Conservation (phyloP, 2,888 invertebrate species). For the Caenorhabditis angaria region DNA sequence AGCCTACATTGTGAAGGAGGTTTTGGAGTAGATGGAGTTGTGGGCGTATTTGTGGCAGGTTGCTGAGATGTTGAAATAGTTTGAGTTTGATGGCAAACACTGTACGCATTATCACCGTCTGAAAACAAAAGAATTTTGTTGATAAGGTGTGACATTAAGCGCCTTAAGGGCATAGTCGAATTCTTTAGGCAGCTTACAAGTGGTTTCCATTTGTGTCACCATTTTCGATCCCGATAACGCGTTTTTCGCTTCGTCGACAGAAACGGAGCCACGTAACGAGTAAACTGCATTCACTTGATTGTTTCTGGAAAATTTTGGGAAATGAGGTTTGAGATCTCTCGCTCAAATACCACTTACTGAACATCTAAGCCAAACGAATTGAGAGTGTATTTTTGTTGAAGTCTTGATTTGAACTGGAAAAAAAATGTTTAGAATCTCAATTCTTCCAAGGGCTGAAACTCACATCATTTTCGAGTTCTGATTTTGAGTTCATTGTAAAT, state of each 20-base stretch:
- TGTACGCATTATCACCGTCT: slow-evolving; percentile 39
- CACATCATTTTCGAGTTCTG: slow-evolving; percentile 6
- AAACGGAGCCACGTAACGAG: slow-evolving; percentile 28
- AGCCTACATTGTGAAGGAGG: background rate
- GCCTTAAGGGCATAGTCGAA: slow-evolving; percentile 11
- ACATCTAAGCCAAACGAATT: slow-evolving; percentile 28
- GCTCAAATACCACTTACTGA: slow-evolving; percentile 14
- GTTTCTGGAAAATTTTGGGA: slow-evolving; percentile 32
- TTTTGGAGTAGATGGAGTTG: slow-evolving; percentile 2
- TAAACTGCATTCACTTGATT: slow-evolving; percentile 29
- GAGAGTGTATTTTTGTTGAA: slow-evolving; percentile 29
- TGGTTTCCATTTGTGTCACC: slow-evolving; percentile 33
- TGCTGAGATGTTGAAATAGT: background rate
- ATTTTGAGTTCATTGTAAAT: slow-evolving; percentile 16
- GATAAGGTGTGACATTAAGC: slow-evolving; percentile 19
- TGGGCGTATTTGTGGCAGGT: background rate
- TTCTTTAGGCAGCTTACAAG: slow-evolving; percentile 17
- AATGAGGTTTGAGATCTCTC: background rate
- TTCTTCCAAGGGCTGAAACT: background rate
- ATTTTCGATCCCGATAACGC: slow-evolving; percentile 17
- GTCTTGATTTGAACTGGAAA: slow-evolving; percentile 9
- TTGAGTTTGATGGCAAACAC: slow-evolving; percentile 28
- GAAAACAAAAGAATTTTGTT: too few relatives aligned
- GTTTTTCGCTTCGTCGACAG: slow-evolving; percentile 21
- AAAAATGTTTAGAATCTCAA: background rate